Evolutionary conservation across 2,888 invertebrate species (phyloP), one percentile per base, ranked within the genome.

Genomic region (Brenthis hecate): DNA sequence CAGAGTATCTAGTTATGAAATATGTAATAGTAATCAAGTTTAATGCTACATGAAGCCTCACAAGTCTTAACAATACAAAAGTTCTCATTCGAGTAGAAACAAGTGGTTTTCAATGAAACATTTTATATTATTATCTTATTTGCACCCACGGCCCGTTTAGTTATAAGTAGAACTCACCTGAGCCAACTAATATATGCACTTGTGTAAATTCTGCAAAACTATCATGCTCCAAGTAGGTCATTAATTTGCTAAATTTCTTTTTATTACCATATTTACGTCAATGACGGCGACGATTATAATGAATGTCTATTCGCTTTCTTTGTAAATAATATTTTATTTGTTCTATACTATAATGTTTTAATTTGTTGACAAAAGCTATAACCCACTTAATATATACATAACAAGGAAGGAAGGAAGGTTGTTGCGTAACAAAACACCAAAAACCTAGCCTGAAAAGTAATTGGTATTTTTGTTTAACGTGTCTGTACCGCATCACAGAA

Each of bases 121-220:
- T 58, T 68, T 57, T 57, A 67, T 61, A 65, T 65, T 43, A 65
- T 68, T 54, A 48, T 51, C 55, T 62, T 72, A 72, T 72, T 68
- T 60, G 55, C 69, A 62, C 55, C 28, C 55, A 58, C 60, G 54
- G 19, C 54, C 53, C 54, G 67, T 63, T 47, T 47, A 68, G 56
- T 62, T 72, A 68, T 55, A 70, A 60, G 65, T 72, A 68, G 72
- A 63, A 53, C 72, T 66, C 70, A 72, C 68, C 65, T 72, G 70
- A 57, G 32, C 63, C 65, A 68, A 71, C 58, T 65, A 43, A 28
- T 8, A 54, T 47, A 63, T 65, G 65, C 71, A 68, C 43, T 68
- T 71, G 68, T 68, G 57, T 50, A 65, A 65, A 58, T 66, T 65
- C 51, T 53, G 13, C 36, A 48, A 58, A 32, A 28, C 56, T 62